Base-by-base conservation (phyloP, 2,888 invertebrate species). In the Monopis laevigella region DNA sequence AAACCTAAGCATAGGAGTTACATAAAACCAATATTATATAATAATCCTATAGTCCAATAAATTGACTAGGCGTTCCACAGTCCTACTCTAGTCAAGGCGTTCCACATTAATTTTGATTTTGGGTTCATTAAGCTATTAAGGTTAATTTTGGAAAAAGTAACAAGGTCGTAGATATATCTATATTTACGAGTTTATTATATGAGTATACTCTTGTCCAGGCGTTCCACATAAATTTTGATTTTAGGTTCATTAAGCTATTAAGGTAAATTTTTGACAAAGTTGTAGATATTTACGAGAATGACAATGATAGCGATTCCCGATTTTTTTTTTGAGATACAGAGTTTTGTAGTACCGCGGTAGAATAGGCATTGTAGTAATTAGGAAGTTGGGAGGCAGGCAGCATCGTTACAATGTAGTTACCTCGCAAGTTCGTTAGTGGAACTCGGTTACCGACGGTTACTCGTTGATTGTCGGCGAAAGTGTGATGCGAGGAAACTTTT, bases 391-490 rank as follows among this genome's bases (percentile, higher is more conserved):
- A 51, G 51, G 57, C 56, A 36, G 56, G 58, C 51, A 56, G 58
- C 50, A 44, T 68, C 67, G 68, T 68, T 67, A 69, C 62, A 64
- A 61, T 62, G 64, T 59, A 68, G 70, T 71, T 69, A 67, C 58
- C 56, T 55, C 53, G 55, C 8, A 39, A 66, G 72, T 72, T 73
- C 69, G 70, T 72, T 73, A 74, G 66, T 51, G 56, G 58, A 67
- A 69, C 67, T 65, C 61, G 58, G 67, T 69, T 70, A 67, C 56
- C 57, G 54, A 54, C 55, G 58, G 59, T 61, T 57, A 53, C 55
- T 56, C 59, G 60, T 55, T 71, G 71, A 71, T 72, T 70, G 69
- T 65, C 54, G 55, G 56, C 44, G 65, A 65, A 66, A 69, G 68
- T 64, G 66, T 67, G 59, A 61, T 56, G 49, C n/a, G n/a, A n/a